phyloP scores from a whole-genome alignment of 2,888 invertebrate genomes.

The Tachina fera region DNA sequence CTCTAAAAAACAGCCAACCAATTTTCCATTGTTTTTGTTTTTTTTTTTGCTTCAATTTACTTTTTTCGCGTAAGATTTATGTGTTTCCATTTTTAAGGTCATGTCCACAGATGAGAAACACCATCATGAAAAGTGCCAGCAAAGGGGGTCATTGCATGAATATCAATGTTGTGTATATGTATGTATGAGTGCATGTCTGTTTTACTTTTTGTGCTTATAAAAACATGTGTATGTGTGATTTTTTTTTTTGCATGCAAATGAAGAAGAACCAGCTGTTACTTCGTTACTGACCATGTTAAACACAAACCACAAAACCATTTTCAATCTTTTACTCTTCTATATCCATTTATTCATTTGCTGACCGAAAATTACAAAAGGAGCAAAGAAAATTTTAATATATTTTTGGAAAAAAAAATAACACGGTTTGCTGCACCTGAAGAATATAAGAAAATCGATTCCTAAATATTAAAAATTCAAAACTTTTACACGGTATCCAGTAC shows the following conservation, averaged over 20 bases:
- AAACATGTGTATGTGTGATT: background rate
- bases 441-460: background rate
- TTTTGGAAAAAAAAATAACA: background rate
- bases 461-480: too few species aligned
- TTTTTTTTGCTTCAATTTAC: background rate
- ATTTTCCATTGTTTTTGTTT: conserved; percentile 38
- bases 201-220: background rate
- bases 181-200: background rate
- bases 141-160: conserved; percentile 28
- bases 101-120: conserved; percentile 63
- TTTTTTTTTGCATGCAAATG: conserved; percentile 4
- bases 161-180: background rate
- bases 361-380: background rate
- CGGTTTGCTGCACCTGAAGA: background rate
- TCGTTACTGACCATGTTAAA: conserved; percentile 68
- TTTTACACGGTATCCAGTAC: too few species aligned
- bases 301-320: conserved; percentile 66
- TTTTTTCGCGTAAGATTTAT: conserved; percentile 69
- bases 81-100: conserved; percentile 69
- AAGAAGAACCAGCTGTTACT: conserved; percentile 66
- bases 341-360: conserved; percentile 37
- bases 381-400: conserved; percentile 14
- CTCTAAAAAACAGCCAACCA: conserved; percentile 19
- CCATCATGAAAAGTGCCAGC: conserved; percentile 23
- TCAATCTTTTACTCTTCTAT: conserved; percentile 44